Conservation (phyloP, 2,113 vertebrate genomes). For the Gnathonemus longibarbis region DNA sequence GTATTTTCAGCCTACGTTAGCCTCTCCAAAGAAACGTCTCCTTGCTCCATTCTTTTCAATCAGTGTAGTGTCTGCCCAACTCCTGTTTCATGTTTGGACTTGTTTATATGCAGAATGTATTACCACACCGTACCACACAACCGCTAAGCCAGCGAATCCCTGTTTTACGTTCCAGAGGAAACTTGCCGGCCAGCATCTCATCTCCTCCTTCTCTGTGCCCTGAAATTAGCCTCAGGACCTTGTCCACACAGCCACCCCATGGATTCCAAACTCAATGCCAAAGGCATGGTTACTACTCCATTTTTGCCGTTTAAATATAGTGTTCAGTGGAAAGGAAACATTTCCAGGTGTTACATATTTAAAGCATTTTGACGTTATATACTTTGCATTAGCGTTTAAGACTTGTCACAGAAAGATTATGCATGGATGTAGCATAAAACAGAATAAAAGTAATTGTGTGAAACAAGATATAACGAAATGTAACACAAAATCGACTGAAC, state of each 20-base stretch:
- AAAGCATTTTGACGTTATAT: neutral
- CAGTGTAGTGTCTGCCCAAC: neutral
- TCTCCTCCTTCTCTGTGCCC: neutral
- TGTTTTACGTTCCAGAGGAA: neutral
- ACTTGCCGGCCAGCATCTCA: neutral
- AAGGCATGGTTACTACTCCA: neutral
- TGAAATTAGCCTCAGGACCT: neutral
- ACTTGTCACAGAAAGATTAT: neutral
- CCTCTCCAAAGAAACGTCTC: neutral
- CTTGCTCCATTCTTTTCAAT: neutral
- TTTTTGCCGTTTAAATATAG: neutral
- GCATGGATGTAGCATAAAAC: neutral
- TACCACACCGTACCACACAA: neutral
- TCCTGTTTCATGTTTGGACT: neutral
- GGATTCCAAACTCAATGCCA: neutral
- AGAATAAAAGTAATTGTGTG: neutral
- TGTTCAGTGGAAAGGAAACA: neutral
- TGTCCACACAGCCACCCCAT: neutral
- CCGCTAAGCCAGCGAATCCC: neutral
- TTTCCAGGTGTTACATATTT: neutral
- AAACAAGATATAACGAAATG: neutral
- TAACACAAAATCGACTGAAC: neutral
- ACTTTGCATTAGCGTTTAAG: neutral
- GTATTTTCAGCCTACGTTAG: neutral
- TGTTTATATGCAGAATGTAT: neutral